Evolutionary conservation across 2,113 vertebrate species (phyloP).

Genomic region (Microcebus jonahi): DNA sequence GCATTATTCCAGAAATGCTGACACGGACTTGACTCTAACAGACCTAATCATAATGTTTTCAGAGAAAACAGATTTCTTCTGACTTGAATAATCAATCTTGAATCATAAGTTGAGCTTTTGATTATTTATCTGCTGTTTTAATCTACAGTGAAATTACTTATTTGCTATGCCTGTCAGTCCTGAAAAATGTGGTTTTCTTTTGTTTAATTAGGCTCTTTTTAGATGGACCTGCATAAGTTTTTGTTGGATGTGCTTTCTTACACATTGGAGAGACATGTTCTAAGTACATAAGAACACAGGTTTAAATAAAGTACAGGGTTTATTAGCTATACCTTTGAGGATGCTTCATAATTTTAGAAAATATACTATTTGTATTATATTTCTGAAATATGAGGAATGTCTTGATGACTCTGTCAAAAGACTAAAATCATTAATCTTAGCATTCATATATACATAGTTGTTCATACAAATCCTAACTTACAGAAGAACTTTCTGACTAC

Average conservation of each 20-base stretch:
- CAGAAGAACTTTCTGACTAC: background rate
- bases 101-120: background rate
- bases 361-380: background rate
- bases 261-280: background rate
- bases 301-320: background rate
- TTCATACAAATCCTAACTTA: background rate
- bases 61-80: conserved; percentile 64
- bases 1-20: conserved; percentile 44
- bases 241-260: conserved; percentile 20
- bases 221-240: background rate
- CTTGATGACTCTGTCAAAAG: conserved; percentile 45
- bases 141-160: conserved; percentile 38
- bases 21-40: background rate
- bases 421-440: background rate
- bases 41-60: conserved; percentile 18
- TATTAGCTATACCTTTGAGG: conserved; percentile 31
- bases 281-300: background rate
- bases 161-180: conserved; percentile 50
- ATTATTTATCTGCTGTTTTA: conserved; percentile 37
- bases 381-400: conserved; percentile 17
- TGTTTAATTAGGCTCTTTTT: conserved; percentile 52
- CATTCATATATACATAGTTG: background rate
- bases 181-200: conserved; percentile 43
- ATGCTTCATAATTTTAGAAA: conserved; percentile 39
- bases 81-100: conserved; percentile 48